Conservation (phyloP, 2,888 invertebrate species). For the Fragum sueziense region DNA sequence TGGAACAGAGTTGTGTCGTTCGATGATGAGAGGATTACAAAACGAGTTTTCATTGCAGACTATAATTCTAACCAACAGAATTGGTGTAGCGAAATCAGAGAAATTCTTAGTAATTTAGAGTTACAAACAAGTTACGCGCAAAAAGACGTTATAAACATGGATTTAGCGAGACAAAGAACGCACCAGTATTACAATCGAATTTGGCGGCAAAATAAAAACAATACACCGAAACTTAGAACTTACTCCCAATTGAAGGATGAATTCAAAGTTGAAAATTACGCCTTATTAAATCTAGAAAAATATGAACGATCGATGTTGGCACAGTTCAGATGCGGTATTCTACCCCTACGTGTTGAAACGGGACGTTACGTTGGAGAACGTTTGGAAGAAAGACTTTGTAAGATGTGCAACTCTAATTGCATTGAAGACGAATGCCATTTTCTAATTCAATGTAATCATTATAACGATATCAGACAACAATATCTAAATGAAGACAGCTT, state of each 20-base stretch:
- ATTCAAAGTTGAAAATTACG: constrained; percentile 6
- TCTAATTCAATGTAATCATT: constrained; percentile 16
- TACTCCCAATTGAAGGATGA: constrained; percentile 17
- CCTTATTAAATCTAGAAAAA: constrained; percentile 10
- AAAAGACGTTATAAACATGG: not conserved
- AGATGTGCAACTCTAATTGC: constrained; percentile 11
- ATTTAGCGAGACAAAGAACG: not conserved
- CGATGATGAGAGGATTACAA: constrained; percentile 19
- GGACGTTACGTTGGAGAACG: constrained; percentile 32
- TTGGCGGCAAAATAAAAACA: not conserved
- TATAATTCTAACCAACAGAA: constrained; percentile 12
- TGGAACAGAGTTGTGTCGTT: constrained; percentile 38
- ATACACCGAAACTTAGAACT: constrained; percentile 24
- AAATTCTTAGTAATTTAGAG: not conserved
- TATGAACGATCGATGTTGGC: constrained; percentile 20
- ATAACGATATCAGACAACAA: constrained; percentile 17
- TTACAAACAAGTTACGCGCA: not conserved
- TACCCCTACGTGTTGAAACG: constrained; percentile 34
- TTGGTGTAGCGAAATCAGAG: constrained; percentile 30
- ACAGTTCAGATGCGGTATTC: constrained; percentile 36
- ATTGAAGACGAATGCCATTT: constrained; percentile 33
- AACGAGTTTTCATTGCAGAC: constrained; percentile 16
- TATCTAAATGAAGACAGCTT: too few relatives aligned
- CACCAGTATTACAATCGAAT: not conserved
- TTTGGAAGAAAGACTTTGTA: constrained; percentile 27